Base-by-base conservation (phyloP, 2,888 invertebrate genomes). In the Folsomia candida region DNA sequence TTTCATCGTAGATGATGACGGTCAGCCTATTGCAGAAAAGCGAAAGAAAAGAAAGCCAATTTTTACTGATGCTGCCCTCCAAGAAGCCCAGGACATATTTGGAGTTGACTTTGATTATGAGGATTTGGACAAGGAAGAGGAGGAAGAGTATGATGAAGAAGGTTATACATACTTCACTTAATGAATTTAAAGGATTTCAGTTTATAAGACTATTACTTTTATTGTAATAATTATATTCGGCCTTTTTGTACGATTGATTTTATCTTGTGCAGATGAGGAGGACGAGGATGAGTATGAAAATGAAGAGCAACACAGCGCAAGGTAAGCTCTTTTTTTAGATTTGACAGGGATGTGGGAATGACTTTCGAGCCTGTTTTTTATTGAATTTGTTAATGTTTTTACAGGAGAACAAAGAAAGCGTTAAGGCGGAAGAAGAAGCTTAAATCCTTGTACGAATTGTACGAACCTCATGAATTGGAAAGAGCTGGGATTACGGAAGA, bases 31-130 rank as follows among this genome's bases (percentile, higher is more conserved):
- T 71, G 88, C 90, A 6, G 91, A 91, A 76, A 89, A 90, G 76
- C 89, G 90, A 81, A 91, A 90, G 83, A 91, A 90, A 81, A 87
- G 90, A 20, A 91, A 89, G 81, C 91, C 89, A 18, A 90, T 93
- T 78, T 94, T 92, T 81, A 90, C 91, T 61, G 94, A 95, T 84
- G 92, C 92, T 89, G 93, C 93, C 0, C 85, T 97, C 22, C 97
- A 97, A 88, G 95, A 98, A 83, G 99, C 98, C 67, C 97, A 97
- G 83, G 98, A 99, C 82, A 96, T 98, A 78, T 99, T 99, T 83
- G 99, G 98, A 28, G 96, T 97, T n/a, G 98, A 98, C 83, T 97
- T 98, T 84, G 97, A 94, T 82, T 94, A 91, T 82, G 93, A 93
- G 72, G 94, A 94, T 78, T 92, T 94, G 83, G 89, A 90, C 67